Evolutionary conservation across 2,888 invertebrate genomes (phyloP).

Genomic region (Drosophila acutilabella): DNA sequence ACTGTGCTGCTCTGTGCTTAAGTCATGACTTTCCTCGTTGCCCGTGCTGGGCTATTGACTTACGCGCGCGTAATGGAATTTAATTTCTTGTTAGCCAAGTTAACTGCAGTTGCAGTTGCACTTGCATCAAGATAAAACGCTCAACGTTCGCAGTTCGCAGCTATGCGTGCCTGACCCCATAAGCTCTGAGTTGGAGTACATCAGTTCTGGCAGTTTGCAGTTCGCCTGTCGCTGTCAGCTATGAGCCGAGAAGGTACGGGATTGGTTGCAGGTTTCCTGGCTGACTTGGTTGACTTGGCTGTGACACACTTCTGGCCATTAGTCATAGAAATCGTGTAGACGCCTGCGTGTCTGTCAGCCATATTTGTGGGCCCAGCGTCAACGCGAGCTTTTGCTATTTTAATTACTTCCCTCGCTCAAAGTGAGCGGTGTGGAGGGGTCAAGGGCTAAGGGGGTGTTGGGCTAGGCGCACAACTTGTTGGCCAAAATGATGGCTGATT

Average conservation of each 20-base stretch:
- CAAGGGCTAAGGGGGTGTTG: not conserved
- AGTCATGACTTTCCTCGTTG: conserved; percentile 15
- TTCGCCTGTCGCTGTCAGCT: conserved; percentile 20
- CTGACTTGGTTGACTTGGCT: conserved; percentile 53
- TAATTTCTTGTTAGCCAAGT: conserved; percentile 76
- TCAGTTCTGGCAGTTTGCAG: conserved; percentile 32
- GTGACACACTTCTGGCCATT: conserved; percentile 84
- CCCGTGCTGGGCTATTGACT: conserved; percentile 43
- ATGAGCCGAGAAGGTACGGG: conserved; percentile 5
- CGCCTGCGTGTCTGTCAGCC: conserved; percentile 71
- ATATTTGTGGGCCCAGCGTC: conserved; percentile 68
- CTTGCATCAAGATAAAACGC: conserved; percentile 69
- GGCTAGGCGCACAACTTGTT: conserved; percentile 32
- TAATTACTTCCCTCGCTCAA: conserved; percentile 72
- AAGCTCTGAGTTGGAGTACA: conserved; percentile 31
- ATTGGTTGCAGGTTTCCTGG: conserved; percentile 2
- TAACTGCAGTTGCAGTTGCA: conserved; percentile 63
- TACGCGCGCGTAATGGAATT: conserved; percentile 70
- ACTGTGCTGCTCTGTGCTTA: conserved; percentile 25
- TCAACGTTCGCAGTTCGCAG: conserved; percentile 16
- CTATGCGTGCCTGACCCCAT: conserved; percentile 71
- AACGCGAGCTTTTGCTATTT: conserved; percentile 74
- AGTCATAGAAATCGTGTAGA: conserved; percentile 82
- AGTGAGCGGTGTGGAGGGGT: conserved; percentile 6
- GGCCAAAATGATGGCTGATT: conserved; percentile 63